phyloP scores from a whole-genome alignment of 2,113 vertebrate genomes.

The Macaca nemestrina region DNA sequence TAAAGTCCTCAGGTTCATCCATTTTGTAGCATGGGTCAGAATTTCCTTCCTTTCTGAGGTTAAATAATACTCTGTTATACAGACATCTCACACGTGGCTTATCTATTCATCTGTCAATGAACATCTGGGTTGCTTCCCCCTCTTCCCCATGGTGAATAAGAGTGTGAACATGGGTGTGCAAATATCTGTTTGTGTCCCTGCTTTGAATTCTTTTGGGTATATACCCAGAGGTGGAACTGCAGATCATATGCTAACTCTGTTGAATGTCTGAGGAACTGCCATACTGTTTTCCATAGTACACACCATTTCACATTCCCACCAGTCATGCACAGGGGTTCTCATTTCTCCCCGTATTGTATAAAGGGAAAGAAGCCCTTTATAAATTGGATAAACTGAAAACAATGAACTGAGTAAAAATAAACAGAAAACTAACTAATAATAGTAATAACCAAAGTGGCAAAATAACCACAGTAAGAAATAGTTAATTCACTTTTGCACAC shows the following conservation, averaged over 20 bases:
- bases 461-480: too few species aligned
- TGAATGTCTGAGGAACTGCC: too few species aligned
- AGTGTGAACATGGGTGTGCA: rapidly evolving
- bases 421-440: background rate
- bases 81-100: too few species aligned
- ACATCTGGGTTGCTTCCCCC: background rate
- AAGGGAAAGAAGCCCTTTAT: too few species aligned
- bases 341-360: background rate
- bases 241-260: background rate
- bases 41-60: background rate
- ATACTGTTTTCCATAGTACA: background rate
- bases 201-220: too few species aligned
- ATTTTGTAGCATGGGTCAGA: background rate
- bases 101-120: background rate
- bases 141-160: background rate
- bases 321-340: background rate
- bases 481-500: background rate
- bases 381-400: background rate
- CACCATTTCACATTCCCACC: background rate
- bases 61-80: rapidly evolving
- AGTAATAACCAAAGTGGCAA: too few species aligned
- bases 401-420: too few species aligned
- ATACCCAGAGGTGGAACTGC: background rate
- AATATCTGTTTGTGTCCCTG: rapidly evolving
- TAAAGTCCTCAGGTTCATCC: background rate